Conservation (phyloP, 1,140 invertebrate genomes). For the Drosophila sp. region DNA sequence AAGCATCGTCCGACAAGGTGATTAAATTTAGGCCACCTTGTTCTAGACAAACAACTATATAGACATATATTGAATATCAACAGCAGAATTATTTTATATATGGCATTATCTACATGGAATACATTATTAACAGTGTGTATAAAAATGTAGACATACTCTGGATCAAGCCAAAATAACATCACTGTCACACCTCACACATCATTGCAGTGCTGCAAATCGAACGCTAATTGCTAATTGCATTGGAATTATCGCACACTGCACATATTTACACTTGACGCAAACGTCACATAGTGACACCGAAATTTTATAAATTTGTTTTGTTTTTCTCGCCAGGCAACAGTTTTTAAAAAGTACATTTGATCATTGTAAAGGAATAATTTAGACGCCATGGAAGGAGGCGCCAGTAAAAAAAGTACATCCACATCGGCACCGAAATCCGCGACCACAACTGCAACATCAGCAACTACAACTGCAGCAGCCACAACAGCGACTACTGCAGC, state of each 20-base stretch:
- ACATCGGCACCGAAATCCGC: neutral
- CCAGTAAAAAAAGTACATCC: constrained; percentile 18
- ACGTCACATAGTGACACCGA: constrained; percentile 36
- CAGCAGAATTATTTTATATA: too few relatives aligned
- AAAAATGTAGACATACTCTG: neutral
- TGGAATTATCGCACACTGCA: constrained; percentile 5
- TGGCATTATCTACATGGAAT: too few relatives aligned
- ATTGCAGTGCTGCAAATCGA: constrained; percentile 12
- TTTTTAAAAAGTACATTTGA: constrained; percentile 34
- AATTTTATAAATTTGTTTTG: constrained; percentile 68
- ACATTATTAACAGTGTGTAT: neutral
- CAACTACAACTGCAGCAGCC: constrained; percentile 7
- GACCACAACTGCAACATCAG: neutral
- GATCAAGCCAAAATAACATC: too few relatives aligned
- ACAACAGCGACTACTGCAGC: constrained; percentile 21
- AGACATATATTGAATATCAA: too few relatives aligned
- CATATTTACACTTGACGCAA: constrained; percentile 28
- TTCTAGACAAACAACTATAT: too few relatives aligned
- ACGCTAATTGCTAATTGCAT: neutral
- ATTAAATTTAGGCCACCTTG: too few relatives aligned
- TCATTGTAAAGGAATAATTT: constrained; percentile 16
- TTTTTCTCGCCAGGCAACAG: constrained; percentile 48
- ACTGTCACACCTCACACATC: neutral
- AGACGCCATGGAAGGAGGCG: constrained; percentile 40
- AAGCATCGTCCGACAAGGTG: too few relatives aligned